A percentile compares a stretch with the other conserved stretches of the same genome.
Evolutionary conservation across 1,140 invertebrate species (phyloP).

Genomic region (Macrobrachium rosenbergii): DNA sequence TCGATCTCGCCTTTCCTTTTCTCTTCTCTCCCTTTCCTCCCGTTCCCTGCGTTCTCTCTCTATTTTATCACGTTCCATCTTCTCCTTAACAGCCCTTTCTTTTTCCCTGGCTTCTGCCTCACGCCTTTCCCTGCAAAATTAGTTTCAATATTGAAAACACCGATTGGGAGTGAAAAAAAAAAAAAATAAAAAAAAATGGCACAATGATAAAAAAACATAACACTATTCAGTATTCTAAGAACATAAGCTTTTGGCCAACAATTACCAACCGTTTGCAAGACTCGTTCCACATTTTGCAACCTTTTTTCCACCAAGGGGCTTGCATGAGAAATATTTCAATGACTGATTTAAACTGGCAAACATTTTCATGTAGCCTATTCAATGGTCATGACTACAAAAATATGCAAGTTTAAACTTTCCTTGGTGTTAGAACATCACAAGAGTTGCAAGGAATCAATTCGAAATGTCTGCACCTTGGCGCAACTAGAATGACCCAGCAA

Average conservation of each 20-base stretch:
- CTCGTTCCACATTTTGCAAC: too few relatives aligned
- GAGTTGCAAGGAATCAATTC: too few relatives aligned
- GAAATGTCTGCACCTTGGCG: too few relatives aligned
- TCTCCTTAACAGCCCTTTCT: conserved; percentile 72
- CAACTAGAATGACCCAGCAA: too few relatives aligned
- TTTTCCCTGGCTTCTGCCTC: conserved; percentile 75
- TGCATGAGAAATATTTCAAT: too few relatives aligned
- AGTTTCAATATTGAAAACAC: background rate
- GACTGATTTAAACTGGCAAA: too few relatives aligned
- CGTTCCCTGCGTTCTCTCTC: conserved; percentile 58
- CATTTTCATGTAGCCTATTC: too few relatives aligned
- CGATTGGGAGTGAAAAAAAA: background rate
- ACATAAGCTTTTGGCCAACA: background rate
- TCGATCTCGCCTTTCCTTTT: conserved; percentile 68
- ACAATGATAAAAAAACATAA: background rate
- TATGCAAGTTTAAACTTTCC: too few relatives aligned
- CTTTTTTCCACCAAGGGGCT: too few relatives aligned
- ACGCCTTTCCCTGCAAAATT: conserved; percentile 70
- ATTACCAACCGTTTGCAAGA: background rate
- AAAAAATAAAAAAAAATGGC: background rate
- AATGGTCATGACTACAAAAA: too few relatives aligned
- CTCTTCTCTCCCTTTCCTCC: conserved; percentile 72
- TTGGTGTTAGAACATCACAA: too few relatives aligned
- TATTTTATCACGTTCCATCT: conserved; percentile 63
- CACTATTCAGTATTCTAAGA: background rate